Base-by-base conservation (phyloP, 2,888 invertebrate species). In the Heteropelma amictum region DNA sequence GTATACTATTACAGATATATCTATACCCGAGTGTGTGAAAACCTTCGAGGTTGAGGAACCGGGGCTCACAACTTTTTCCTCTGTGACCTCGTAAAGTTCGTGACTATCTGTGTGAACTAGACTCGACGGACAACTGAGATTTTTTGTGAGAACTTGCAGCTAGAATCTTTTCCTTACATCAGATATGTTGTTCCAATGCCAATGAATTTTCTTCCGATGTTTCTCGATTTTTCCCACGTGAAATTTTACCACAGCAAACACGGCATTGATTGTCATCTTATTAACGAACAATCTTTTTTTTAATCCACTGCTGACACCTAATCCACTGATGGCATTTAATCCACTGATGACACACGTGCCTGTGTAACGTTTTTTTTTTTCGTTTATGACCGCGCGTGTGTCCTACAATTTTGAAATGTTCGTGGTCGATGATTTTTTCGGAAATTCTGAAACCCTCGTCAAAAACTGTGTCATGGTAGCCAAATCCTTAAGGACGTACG, bases 31-130 rank as follows among this genome's bases (percentile, higher is more conserved):
- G 7, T 28, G 38, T 7, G 33, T 5, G 26, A 40, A 65, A 54
- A 42, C 26, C 19, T 40, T 28, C 26, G 65, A 47, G 14, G 3
- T 30, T 28, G 63, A 23, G 56, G 63, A 56, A 68, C 49, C 35
- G 65, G 19, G 54, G 26, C 56, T 49, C 54, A 12, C 35, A 38
- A 58, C 72, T 49, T 51, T 12, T 14, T 38, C 26, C 40, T 33
- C 19, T 10, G 12, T 2, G 53, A 58, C 14, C 64, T 33, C 38
- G 17, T 10, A 65, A 65, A 68, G 78, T 78, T 76, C 79, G 79
- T 79, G 79, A 72, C 78, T 72, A 77, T 77, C 68, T 77, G 79
- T 79, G 79, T 78, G 79, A 79, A 79, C 76, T 45, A 5, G 17
- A 38, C 42, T 33, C 2, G 49, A 53, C 56, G 8, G 33, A 19